Evolutionary conservation across 1,140 invertebrate genomes (phyloP), one percentile per base, ranked within the genome.

Genomic region (Trissolcus basalis): DNA sequence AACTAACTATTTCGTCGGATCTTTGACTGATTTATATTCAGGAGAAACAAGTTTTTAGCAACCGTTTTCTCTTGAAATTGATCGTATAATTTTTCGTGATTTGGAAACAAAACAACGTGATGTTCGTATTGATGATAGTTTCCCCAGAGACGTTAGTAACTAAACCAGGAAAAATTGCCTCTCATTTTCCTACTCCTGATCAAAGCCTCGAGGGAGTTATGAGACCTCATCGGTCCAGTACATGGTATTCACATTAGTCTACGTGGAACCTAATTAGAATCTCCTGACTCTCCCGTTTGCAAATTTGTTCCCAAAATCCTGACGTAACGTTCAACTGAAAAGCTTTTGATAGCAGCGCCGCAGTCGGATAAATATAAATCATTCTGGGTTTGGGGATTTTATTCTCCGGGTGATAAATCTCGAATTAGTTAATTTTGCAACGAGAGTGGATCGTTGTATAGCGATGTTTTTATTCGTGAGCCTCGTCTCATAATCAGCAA

Each of bases 171-270:
- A 72, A 67, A 60, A 69, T 12, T 41, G 4, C 16, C 33, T 60
- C 39, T 61, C 61, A 56, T 73, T 67, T n/a, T 45, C 70, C 61
- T 44, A 50, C 44, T 48, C 32, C 50, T 50, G 49, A 51, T 49
- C 15, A 43, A 12, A 33, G n/a, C 67, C 70, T 56, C 70, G 27
- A n/a, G 61, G 51, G 70, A 44, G 60, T 73, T 65, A 72, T 61
- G 70, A 58, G 61, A 61, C 61, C 61, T 67, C 70, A 67, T 67
- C 45, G 70, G 55, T 73, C 61, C 50, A 61, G 32, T 73, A 73
- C 61, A 67, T 56, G 50, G 70, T 61, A 67, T 65, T 72, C 60
- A 65, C 60, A 72, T 72, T 60, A 72, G 69, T 73, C 56, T 67
- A 50, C 32, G 61, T 67, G 50, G 14, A 50, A 56, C 61, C 51